Conservation (phyloP, 2,797 vertebrate genomes). For the Garrulus glandarius region DNA sequence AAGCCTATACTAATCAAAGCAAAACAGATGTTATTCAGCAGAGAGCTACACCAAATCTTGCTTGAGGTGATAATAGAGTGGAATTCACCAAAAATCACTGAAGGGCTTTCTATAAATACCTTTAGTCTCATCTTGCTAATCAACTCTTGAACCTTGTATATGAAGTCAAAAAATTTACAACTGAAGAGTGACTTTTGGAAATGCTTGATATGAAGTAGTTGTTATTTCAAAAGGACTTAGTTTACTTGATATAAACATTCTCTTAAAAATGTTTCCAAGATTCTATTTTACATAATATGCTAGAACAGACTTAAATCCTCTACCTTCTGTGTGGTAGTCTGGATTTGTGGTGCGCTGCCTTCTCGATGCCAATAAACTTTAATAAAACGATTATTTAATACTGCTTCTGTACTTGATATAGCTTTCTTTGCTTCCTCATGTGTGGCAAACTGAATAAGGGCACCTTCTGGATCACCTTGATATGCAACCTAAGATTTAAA, state of each 20-base stretch:
- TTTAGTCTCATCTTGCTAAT: neutral
- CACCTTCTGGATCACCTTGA: constrained; percentile 91
- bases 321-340: constrained; percentile 73
- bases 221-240: neutral
- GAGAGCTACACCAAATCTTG: neutral
- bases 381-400: constrained; percentile 97
- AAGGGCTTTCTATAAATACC: neutral
- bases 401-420: constrained; percentile 94
- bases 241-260: neutral
- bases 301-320: neutral
- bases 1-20: neutral
- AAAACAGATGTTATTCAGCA: neutral
- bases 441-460: constrained; percentile 93
- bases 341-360: constrained; percentile 71
- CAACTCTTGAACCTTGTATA: neutral
- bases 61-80: neutral
- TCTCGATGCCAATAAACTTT: constrained; percentile 93
- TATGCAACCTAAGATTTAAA: constrained; percentile 88
- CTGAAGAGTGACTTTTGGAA: neutral
- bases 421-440: constrained; percentile 91
- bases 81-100: neutral
- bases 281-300: neutral
- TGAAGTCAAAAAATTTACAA: neutral
- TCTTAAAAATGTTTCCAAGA: neutral
- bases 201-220: neutral